Evolutionary conservation across 2,888 invertebrate species (phyloP).

Genomic region (Dryobota labecula): DNA sequence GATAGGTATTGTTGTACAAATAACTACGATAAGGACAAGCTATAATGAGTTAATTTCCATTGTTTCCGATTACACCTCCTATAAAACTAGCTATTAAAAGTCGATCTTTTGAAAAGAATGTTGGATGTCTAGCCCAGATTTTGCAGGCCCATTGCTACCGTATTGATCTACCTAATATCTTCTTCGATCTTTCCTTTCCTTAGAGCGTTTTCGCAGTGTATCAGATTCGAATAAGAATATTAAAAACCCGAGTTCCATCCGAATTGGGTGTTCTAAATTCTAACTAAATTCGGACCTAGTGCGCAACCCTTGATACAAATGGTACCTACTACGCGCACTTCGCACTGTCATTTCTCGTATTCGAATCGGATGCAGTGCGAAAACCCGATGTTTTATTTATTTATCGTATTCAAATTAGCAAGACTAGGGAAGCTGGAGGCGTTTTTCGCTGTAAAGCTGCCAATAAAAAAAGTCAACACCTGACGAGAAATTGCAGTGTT

Average conservation of each 20-base stretch:
- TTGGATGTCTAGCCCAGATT: not conserved
- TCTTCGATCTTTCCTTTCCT: not conserved
- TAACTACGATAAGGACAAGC: constrained; percentile 39
- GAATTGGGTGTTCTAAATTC: too few species aligned
- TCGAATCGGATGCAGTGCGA: too few species aligned
- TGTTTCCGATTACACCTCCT: constrained; percentile 24
- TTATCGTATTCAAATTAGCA: not conserved
- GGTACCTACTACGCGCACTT: too few species aligned
- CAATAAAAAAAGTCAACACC: constrained; percentile 30
- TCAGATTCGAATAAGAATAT: too few species aligned
- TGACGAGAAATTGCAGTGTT: constrained; percentile 19
- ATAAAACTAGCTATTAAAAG: constrained; percentile 2
- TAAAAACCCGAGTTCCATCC: too few species aligned
- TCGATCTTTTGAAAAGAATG: not conserved
- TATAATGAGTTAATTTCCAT: constrained; percentile 27
- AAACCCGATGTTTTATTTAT: too few species aligned
- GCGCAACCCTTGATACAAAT: too few species aligned
- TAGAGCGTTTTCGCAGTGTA: too few species aligned
- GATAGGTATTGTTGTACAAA: constrained; percentile 24
- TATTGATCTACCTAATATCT: not conserved
- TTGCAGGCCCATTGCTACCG: not conserved
- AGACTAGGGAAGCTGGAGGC: not conserved
- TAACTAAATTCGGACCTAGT: too few species aligned
- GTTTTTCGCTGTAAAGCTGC: constrained; percentile 8
- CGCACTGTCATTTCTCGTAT: too few species aligned